Conservation (phyloP, 2,113 vertebrate species). For the Alouatta palliata region DNA sequence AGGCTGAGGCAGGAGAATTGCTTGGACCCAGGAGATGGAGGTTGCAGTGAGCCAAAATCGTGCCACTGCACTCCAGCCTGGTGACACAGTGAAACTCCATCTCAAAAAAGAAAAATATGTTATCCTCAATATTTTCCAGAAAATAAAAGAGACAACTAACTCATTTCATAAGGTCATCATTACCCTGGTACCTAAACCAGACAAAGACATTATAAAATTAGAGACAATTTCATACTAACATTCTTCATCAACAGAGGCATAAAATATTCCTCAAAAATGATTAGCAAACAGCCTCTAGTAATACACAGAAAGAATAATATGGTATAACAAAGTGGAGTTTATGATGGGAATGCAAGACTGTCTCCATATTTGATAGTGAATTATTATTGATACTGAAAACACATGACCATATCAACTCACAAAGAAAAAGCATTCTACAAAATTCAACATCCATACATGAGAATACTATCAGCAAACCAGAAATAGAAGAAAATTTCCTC, state of each 20-base stretch:
- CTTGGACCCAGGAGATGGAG: too few relatives aligned
- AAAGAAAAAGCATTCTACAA: conserved; percentile 6
- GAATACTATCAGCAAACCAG: not conserved
- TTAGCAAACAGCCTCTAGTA: not conserved
- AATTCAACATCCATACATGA: not conserved
- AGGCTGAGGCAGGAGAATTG: too few relatives aligned
- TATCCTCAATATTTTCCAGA: not conserved
- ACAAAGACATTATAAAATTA: not conserved
- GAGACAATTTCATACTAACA: not conserved
- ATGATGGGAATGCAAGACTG: not conserved
- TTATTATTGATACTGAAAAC: not conserved
- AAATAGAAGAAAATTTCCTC: not conserved
- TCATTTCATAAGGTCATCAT: not conserved
- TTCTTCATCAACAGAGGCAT: not conserved
- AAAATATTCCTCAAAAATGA: not conserved
- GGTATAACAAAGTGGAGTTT: not conserved
- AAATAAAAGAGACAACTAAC: not conserved
- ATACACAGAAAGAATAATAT: not conserved
- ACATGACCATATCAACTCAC: not conserved
- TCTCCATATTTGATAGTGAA: not conserved
- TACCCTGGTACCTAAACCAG: not conserved
- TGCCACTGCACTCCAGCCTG: too few relatives aligned
- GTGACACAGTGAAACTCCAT: too few relatives aligned
- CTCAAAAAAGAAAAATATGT: too few relatives aligned
- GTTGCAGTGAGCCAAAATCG: too few relatives aligned